These are phyloP conservation scores for Lathamus discolor DNA, from an alignment of 2,113 vertebrate genomes.

Conservation along the genomic window DNA sequence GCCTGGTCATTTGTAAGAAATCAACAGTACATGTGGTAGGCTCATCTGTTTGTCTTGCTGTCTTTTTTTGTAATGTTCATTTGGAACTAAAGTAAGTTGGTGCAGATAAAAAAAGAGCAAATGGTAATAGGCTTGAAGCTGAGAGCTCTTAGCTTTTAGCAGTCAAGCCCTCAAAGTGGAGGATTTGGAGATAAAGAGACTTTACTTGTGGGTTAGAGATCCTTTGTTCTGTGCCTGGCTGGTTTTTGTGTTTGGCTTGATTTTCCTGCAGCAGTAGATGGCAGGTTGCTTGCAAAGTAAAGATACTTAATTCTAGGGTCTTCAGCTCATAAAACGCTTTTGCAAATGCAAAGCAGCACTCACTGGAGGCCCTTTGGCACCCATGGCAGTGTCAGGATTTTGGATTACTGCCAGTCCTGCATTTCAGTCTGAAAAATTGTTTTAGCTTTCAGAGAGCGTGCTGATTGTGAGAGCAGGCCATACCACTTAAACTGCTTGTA, in stretches of 20 bases:
- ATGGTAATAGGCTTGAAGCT: background rate
- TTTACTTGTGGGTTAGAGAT: background rate
- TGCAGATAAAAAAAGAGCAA: background rate
- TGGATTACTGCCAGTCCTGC: slow-evolving; percentile 41
- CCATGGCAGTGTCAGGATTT: slow-evolving; percentile 38
- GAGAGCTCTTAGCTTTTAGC: slow-evolving; percentile 47
- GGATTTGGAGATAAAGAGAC: slow-evolving; percentile 15
- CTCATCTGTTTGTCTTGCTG: background rate
- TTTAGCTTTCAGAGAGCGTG: background rate
- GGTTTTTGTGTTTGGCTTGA: background rate
- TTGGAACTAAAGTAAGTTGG: background rate
- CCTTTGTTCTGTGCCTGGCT: slow-evolving; percentile 26
- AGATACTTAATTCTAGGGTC: background rate
- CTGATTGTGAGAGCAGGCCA: background rate
- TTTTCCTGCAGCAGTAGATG: background rate
- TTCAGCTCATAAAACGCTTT: slow-evolving; percentile 20
- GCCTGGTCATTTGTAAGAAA: slow-evolving; percentile 11
- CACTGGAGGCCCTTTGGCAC: slow-evolving; percentile 29
- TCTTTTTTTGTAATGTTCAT: background rate
- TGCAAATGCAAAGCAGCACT: slow-evolving; percentile 46
- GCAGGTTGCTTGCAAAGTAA: background rate
- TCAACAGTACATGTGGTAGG: background rate
- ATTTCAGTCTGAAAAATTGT: slow-evolving; percentile 7
- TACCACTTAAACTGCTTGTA: background rate
- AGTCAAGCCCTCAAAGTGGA: background rate